Base-by-base conservation (phyloP, 2,797 vertebrate genomes). In the Gymnothorax reevesii region DNA sequence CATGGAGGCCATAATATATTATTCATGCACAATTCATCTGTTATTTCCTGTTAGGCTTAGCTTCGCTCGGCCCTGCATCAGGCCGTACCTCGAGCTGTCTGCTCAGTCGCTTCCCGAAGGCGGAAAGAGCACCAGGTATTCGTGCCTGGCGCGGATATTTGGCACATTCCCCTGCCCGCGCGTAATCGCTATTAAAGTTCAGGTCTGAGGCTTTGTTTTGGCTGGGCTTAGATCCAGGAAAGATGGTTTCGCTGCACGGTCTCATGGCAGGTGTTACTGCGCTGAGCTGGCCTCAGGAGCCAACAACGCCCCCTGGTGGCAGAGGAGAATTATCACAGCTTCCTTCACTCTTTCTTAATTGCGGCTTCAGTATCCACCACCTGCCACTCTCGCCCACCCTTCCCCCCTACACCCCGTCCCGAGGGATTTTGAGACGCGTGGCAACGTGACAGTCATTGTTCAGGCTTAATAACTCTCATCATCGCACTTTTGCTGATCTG, bases 261-360 rank as follows among this genome's bases (percentile, higher is more conserved):
- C 62, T 66, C 20, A 66, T 64, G 22, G 55, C n/a, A 59, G 52
- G 73, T 80, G 17, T 33, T 17, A 4, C 57, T 49, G 22, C 57
- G 25, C 20, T 10, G 59, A 82, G 33, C 75, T 54, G 75, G 77
- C 79, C 27, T 15, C 64, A 42, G 27, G 52, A 1, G 2, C 33
- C 33, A 42, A 27, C 59, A 27, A 6, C 25, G 85, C 60, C 85
- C 77, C 57, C 85, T 33, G 69, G 85, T 83, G 85, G 85, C 42
- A 57, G 55, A 8, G 66, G 4, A 22, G 54, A 10, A 60, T 77
- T n/a, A 66, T 52, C 25, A n/a, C 60, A 33, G 20, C 49, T 57
- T 17, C 42, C 27, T 15, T 55, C 0, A 49, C 20, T 20, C n/a
- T 17, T 33, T 57, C 4, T 20, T 62, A 25, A 8, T 57, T 64